Evolutionary conservation across 2,113 vertebrate species (phyloP).

Genomic region (Noctilio leporinus): DNA sequence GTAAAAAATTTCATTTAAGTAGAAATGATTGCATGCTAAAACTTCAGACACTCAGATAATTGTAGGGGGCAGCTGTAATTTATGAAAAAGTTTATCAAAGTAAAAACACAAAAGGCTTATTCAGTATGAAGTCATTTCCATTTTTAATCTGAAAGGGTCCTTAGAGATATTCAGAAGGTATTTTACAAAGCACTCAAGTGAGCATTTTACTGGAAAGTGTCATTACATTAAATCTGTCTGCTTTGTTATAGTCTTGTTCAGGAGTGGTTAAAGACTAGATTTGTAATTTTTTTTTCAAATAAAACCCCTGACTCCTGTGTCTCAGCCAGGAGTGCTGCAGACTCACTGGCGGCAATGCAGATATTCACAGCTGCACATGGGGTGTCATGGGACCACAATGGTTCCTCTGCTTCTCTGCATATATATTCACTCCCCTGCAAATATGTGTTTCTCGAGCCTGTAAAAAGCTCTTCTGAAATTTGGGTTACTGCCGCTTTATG

Average conservation of each 20-base stretch:
- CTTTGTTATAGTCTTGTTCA: slow-evolving; percentile 26
- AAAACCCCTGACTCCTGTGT: not conserved
- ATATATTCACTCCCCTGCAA: slow-evolving; percentile 32
- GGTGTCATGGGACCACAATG: not conserved
- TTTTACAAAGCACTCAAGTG: not conserved
- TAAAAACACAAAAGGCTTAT: slow-evolving; percentile 4
- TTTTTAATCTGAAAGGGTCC: not conserved
- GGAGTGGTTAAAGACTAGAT: not conserved
- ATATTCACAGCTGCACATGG: slow-evolving; percentile 23
- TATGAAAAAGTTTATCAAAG: not conserved
- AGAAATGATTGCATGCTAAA: not conserved
- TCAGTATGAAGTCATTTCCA: not conserved
- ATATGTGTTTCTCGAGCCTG: not conserved
- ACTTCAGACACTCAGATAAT: not conserved
- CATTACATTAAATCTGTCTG: slow-evolving; percentile 37
- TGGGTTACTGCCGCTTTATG: not conserved
- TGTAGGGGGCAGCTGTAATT: not conserved
- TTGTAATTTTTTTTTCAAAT: slow-evolving; percentile 14
- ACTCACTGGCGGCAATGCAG: slow-evolving; percentile 25
- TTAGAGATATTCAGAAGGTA: not conserved
- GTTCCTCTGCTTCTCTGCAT: not conserved
- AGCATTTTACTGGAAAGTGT: not conserved
- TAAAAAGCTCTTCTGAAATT: not conserved
- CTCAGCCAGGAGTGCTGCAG: slow-evolving; percentile 18
- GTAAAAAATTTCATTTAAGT: slow-evolving; percentile 1